phyloP scores from a whole-genome alignment of 2,888 invertebrate species.

The Antheraea yamamai region DNA sequence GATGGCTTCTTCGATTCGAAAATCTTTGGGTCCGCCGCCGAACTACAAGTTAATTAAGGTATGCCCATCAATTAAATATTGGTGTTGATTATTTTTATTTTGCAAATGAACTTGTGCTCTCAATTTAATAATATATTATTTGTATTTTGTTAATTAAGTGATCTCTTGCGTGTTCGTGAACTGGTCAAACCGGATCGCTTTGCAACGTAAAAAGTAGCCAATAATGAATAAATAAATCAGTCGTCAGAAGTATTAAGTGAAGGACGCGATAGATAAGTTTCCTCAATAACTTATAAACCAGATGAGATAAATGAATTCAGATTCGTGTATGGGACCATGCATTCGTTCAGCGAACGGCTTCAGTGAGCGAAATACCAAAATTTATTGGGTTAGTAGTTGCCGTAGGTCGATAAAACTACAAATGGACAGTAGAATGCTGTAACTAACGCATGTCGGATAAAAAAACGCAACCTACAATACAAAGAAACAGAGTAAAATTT shows the following conservation, averaged over 20 bases:
- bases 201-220: slow-evolving; percentile 33
- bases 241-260: slow-evolving; percentile 26
- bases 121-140: slow-evolving; percentile 62
- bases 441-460: slow-evolving; percentile 60
- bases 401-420: slow-evolving; percentile 80
- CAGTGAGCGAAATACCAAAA: slow-evolving; percentile 81
- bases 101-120: slow-evolving; percentile 65
- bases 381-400: slow-evolving; percentile 82
- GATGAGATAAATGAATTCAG: slow-evolving; percentile 20
- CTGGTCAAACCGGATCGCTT: slow-evolving; percentile 37
- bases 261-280: slow-evolving; percentile 39
- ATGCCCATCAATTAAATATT: slow-evolving; percentile 80
- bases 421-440: slow-evolving; percentile 62
- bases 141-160: slow-evolving; percentile 63
- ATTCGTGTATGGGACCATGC: slow-evolving; percentile 79
- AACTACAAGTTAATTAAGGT: slow-evolving; percentile 82
- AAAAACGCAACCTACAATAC: slow-evolving; percentile 67
- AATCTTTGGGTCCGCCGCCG: slow-evolving; percentile 63
- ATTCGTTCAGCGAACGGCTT: slow-evolving; percentile 78
- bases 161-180: slow-evolving; percentile 37
- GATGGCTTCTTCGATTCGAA: slow-evolving; percentile 79
- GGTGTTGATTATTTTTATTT: slow-evolving; percentile 76
- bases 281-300: slow-evolving; percentile 45
- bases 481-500: slow-evolving; percentile 71
- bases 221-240: slow-evolving; percentile 31